A percentile compares a stretch with the other conserved stretches of the same genome.
phyloP scores from a whole-genome alignment of 2,888 invertebrate species.

The Leptothorax acervorum region DNA sequence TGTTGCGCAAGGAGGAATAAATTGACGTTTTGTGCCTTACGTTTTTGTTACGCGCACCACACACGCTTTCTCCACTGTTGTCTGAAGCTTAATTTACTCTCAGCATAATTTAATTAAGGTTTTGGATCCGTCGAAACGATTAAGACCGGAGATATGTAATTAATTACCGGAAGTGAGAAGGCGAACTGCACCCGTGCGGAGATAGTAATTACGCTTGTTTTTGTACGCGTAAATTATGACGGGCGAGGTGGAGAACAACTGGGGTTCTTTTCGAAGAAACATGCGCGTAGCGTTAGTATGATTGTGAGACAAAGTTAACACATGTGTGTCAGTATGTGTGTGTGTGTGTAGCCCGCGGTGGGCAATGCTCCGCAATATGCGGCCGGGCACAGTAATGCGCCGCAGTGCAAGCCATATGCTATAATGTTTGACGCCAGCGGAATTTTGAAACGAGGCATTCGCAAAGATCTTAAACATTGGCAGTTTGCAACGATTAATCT shows the following conservation, averaged over 20 bases:
- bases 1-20: not conserved
- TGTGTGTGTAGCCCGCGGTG: not conserved
- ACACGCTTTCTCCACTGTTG: conserved; percentile 6
- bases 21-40: not conserved
- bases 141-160: conserved; percentile 46
- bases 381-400: conserved; percentile 1
- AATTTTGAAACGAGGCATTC: conserved; percentile 23
- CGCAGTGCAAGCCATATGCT: not conserved
- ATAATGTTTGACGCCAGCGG: conserved; percentile 26
- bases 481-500: conserved; percentile 22
- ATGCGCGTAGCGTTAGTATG: conserved; percentile 14
- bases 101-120: conserved; percentile 65
- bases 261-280: conserved; percentile 3
- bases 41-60: conserved; percentile 47
- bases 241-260: not conserved
- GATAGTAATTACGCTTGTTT: conserved; percentile 39
- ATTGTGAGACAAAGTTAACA: conserved; percentile 44
- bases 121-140: conserved; percentile 22
- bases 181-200: not conserved
- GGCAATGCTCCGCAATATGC: not conserved
- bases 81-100: conserved; percentile 65
- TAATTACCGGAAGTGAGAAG: conserved; percentile 27
- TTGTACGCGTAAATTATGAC: conserved; percentile 29
- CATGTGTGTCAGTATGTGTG: too few relatives aligned
- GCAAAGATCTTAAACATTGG: conserved; percentile 20